A percentile compares a stretch with the other conserved stretches of the same genome.
Conservation (phyloP, 2,113 vertebrate species). For the Pseudolaguvia tuberculata region DNA sequence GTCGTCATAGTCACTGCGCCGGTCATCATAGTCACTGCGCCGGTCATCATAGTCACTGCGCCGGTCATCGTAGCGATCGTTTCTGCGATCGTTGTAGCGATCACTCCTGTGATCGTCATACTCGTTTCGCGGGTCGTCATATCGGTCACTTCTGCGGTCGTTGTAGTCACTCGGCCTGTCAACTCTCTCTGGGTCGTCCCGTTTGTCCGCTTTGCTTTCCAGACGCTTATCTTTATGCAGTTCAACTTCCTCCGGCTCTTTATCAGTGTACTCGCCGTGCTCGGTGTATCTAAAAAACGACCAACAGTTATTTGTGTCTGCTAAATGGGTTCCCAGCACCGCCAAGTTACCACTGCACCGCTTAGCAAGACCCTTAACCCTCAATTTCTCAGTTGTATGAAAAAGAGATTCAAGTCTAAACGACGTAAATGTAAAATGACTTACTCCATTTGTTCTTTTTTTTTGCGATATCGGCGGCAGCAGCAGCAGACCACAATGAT, state of each 20-base stretch:
- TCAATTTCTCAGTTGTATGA: no score
- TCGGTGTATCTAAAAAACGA: constrained; percentile 46
- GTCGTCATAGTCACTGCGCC: constrained; percentile 31
- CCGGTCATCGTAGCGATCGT: constrained; percentile 15
- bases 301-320: neutral
- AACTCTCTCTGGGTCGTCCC: neutral
- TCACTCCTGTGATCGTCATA: constrained; percentile 38
- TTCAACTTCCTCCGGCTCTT: constrained; percentile 22
- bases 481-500: constrained; percentile 53
- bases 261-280: constrained; percentile 37
- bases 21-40: constrained; percentile 27
- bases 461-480: constrained; percentile 58
- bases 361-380: no score
- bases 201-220: neutral
- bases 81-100: constrained; percentile 28
- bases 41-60: constrained; percentile 5
- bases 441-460: constrained; percentile 61
- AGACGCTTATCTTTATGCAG: neutral
- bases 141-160: constrained; percentile 26
- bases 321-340: neutral
- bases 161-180: neutral
- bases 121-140: constrained; percentile 32
- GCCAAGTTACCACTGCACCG: no score
- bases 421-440: no score
- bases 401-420: no score